phyloP scores from a whole-genome alignment of 2,113 vertebrate species.

The Verasper variegatus region DNA sequence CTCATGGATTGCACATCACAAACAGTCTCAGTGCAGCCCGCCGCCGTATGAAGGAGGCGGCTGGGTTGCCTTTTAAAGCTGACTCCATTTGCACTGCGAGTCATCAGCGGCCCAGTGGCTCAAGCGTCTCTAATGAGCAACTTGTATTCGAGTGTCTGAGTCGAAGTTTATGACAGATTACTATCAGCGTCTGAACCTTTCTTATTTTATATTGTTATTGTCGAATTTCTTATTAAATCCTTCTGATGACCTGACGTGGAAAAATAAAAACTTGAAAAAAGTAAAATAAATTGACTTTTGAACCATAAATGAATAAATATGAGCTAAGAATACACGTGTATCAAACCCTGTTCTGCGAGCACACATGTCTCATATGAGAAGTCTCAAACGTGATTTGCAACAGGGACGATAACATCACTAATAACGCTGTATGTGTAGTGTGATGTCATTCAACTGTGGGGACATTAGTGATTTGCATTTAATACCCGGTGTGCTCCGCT shows the following conservation, averaged over 20 bases:
- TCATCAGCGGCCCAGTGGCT: constrained; percentile 70
- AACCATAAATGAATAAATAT: constrained; percentile 10
- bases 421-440: constrained; percentile 74
- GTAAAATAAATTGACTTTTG: neutral
- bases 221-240: neutral
- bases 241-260: too few species aligned
- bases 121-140: constrained; percentile 74
- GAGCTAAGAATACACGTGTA: neutral
- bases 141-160: constrained; percentile 69
- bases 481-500: constrained; percentile 75
- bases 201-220: constrained; percentile 12
- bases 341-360: neutral
- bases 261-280: neutral
- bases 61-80: constrained; percentile 68
- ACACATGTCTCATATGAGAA: constrained; percentile 43
- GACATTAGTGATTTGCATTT: constrained; percentile 82
- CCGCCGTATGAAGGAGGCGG: constrained; percentile 74
- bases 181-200: constrained; percentile 41
- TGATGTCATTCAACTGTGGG: constrained; percentile 76
- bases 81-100: constrained; percentile 69
- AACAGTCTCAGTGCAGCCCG: constrained; percentile 73
- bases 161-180: constrained; percentile 67
- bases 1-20: constrained; percentile 81
- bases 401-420: constrained; percentile 76
- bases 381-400: constrained; percentile 56